Conservation (phyloP, 2,888 invertebrate genomes). For the Epinotia nisella region DNA sequence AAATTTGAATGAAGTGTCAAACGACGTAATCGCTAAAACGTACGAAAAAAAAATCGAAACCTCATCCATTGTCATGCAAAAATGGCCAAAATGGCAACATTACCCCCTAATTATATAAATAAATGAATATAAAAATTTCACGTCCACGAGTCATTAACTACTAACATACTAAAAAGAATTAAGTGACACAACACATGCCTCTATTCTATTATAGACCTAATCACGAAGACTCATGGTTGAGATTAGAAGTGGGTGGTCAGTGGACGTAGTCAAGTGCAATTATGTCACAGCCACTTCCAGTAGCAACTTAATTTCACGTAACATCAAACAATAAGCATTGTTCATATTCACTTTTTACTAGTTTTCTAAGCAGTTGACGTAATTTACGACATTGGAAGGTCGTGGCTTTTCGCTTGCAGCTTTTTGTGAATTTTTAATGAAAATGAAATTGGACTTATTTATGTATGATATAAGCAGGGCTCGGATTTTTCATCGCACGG, state of each 20-base stretch:
- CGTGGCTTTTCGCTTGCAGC: background rate
- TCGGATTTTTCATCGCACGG: too few species aligned
- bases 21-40: constrained; percentile 12
- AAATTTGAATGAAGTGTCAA: constrained; percentile 18
- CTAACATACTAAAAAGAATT: background rate
- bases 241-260: background rate
- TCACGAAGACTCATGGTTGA: background rate
- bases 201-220: background rate
- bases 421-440: background rate
- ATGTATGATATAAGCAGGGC: too few species aligned
- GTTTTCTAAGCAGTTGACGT: constrained; percentile 34
- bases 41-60: constrained; percentile 51
- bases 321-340: constrained; percentile 38
- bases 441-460: background rate
- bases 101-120: constrained; percentile 33
- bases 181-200: background rate
- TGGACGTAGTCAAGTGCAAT: background rate
- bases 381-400: constrained; percentile 32
- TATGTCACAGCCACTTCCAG: constrained; percentile 35
- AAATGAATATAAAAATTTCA: constrained; percentile 9
- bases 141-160: background rate
- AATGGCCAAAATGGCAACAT: constrained; percentile 53
- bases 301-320: constrained; percentile 37
- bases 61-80: constrained; percentile 61
- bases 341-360: constrained; percentile 36